A percentile compares a stretch with the other conserved stretches of the same genome.
Conservation (phyloP, 2,888 invertebrate species). For the Eueremaeus valkanovi region DNA sequence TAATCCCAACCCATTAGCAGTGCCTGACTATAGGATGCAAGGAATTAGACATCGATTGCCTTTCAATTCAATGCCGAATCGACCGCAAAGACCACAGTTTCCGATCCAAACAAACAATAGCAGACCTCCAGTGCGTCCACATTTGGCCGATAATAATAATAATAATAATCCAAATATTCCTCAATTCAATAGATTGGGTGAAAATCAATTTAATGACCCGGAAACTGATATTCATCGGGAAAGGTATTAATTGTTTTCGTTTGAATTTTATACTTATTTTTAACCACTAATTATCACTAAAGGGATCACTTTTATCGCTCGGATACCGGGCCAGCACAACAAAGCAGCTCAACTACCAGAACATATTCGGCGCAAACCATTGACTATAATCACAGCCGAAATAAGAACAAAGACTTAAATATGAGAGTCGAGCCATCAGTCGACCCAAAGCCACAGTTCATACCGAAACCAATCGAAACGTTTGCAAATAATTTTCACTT, state of each 20-base stretch:
- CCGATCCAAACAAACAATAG: background rate
- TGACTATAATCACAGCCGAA: background rate
- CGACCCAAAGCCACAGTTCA: background rate
- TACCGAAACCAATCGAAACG: background rate
- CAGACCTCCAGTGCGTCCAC: background rate
- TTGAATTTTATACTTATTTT: background rate
- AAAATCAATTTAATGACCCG: background rate
- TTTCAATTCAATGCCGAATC: background rate
- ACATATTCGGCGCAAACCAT: conserved; percentile 20
- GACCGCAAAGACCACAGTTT: background rate
- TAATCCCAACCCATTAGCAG: background rate
- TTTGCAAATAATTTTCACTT: background rate
- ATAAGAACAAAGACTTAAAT: background rate
- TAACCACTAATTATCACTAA: background rate
- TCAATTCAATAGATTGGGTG: background rate
- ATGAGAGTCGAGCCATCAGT: background rate
- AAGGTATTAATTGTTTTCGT: background rate
- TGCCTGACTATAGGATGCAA: conserved; percentile 1
- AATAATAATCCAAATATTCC: background rate
- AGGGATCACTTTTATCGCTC: background rate
- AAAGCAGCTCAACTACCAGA: background rate
- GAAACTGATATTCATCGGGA: background rate
- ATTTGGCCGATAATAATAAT: too few species aligned
- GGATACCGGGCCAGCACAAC: background rate
- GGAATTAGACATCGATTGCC: background rate